phyloP scores from a whole-genome alignment of 2,113 vertebrate genomes.

The Nycticryphes semicollaris region DNA sequence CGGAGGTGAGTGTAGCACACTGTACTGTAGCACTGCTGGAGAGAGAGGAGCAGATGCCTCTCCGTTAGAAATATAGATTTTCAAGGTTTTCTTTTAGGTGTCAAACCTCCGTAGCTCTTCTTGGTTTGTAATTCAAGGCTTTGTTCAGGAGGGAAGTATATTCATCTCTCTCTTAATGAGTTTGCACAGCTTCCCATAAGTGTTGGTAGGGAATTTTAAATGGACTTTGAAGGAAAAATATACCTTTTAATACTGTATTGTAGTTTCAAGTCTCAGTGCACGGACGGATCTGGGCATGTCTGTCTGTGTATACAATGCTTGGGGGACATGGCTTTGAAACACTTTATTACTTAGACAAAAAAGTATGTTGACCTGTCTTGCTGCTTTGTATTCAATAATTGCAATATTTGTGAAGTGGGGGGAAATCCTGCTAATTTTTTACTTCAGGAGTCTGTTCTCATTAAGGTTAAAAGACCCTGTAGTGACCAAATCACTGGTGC shows the following conservation, averaged over 20 bases:
- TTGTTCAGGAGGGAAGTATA: background rate
- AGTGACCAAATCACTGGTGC: background rate
- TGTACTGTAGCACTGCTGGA: background rate
- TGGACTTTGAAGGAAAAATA: slow-evolving; percentile 8
- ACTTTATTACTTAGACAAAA: background rate
- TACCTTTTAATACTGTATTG: background rate
- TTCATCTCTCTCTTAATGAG: slow-evolving; percentile 34
- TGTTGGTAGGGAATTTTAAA: slow-evolving; percentile 41
- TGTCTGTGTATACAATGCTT: background rate
- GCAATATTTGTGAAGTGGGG: background rate
- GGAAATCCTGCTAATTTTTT: background rate
- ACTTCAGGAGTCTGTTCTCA: background rate
- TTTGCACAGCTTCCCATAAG: background rate
- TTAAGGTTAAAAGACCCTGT: background rate
- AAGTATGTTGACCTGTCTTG: background rate
- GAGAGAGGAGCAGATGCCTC: background rate
- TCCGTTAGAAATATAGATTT: slow-evolving; percentile 27
- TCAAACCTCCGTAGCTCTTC: background rate
- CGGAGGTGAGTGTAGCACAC: background rate
- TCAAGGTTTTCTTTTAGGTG: background rate
- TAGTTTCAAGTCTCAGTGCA: background rate
- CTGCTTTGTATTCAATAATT: background rate
- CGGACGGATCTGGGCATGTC: background rate
- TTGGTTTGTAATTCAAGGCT: slow-evolving; percentile 23
- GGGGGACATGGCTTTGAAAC: background rate